phyloP scores from a whole-genome alignment of 2,113 vertebrate genomes.

The Ceuthmochares aereus region DNA sequence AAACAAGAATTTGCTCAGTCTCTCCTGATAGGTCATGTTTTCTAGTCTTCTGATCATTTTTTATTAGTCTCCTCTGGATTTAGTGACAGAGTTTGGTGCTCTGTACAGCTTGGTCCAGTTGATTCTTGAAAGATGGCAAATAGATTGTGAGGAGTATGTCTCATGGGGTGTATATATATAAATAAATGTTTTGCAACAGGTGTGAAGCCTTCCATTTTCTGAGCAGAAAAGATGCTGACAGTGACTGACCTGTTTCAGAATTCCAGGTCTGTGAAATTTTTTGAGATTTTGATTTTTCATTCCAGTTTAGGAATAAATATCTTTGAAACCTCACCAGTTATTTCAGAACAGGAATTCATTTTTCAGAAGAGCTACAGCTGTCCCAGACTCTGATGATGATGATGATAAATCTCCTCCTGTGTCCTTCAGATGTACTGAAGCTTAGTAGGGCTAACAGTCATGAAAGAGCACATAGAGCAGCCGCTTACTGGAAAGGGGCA shows the following conservation, averaged over 20 bases:
- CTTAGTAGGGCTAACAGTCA: background rate
- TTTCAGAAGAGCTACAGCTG: background rate
- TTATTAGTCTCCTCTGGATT: conserved; percentile 19
- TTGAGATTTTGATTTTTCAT: background rate
- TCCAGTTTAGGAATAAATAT: background rate
- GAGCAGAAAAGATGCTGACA: background rate
- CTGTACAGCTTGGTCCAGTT: background rate
- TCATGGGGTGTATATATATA: background rate
- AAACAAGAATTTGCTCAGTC: conserved; percentile 2
- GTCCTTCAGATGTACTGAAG: background rate
- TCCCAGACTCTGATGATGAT: background rate
- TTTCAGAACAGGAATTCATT: conserved; percentile 32
- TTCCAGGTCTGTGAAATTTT: background rate
- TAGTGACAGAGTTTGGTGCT: background rate
- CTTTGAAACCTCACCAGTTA: background rate
- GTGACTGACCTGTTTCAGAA: background rate
- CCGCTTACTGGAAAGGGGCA: background rate
- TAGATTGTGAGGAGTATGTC: background rate
- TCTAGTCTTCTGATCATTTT: conserved; percentile 2
- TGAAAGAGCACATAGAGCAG: background rate
- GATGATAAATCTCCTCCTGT: background rate
- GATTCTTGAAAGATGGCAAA: conserved; percentile 17
- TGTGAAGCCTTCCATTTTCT: conserved; percentile 10
- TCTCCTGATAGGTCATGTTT: conserved; percentile 22
- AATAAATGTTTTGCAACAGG: background rate